Conservation (phyloP, 2,113 vertebrate genomes). For the Propithecus coquereli region DNA sequence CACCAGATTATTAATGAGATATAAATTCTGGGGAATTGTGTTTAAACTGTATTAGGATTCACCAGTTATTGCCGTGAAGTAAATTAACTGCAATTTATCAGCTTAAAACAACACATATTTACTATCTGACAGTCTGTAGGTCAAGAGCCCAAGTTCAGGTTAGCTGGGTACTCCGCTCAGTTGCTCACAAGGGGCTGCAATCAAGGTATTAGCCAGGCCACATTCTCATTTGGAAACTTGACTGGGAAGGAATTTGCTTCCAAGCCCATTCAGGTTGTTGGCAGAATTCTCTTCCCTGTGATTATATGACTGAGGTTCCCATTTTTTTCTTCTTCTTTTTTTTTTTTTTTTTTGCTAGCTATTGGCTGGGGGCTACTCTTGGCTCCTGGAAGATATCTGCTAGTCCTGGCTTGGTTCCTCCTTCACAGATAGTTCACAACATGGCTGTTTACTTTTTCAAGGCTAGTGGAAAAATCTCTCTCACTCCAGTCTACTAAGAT, state of each 20-base stretch:
- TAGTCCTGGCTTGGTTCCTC: neutral
- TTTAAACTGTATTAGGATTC: neutral
- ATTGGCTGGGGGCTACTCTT: neutral
- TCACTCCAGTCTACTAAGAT: neutral
- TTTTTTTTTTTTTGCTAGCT: neutral
- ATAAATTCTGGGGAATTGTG: neutral
- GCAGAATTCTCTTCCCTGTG: neutral
- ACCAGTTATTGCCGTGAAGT: neutral
- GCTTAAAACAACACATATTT: neutral
- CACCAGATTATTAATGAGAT: neutral
- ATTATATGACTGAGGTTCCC: neutral
- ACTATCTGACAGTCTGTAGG: neutral
- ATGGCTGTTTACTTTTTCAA: neutral
- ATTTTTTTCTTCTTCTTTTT: accelerated
- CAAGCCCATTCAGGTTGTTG: neutral
- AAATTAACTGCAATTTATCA: neutral
- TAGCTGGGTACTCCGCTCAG: neutral
- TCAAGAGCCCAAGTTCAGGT: neutral
- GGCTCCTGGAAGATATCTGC: neutral
- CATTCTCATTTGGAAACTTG: neutral
- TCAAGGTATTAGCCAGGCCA: neutral
- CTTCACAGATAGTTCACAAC: neutral
- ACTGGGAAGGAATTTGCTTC: neutral
- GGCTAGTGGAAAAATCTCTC: neutral
- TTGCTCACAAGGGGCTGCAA: neutral